Conservation (phyloP, 2,797 vertebrate genomes). For the Acomys russatus region DNA sequence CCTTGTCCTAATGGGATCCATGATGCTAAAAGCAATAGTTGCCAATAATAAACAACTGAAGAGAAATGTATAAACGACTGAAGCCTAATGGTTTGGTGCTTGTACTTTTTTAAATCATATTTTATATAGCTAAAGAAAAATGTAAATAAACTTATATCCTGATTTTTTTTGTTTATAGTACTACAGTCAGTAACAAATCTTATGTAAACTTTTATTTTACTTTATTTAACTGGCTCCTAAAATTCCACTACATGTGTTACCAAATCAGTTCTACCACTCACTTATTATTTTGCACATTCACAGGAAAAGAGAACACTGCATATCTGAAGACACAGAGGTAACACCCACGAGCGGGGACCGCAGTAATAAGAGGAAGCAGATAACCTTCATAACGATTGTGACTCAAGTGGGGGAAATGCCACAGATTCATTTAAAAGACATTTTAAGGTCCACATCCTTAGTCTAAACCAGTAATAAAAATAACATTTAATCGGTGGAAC, state of each 20-base stretch:
- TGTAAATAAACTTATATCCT: background rate
- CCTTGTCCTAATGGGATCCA: background rate
- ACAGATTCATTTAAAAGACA: conserved; percentile 43
- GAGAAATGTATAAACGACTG: conserved; percentile 28
- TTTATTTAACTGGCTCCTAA: conserved; percentile 38
- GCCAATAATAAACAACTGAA: background rate
- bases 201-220: background rate
- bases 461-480: conserved; percentile 55
- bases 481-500: background rate
- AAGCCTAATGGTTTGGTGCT: background rate
- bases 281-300: background rate
- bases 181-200: background rate
- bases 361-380: conserved; percentile 4
- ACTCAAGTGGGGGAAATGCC: conserved; percentile 49
- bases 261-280: background rate
- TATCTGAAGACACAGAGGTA: background rate
- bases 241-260: background rate
- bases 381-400: background rate
- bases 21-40: background rate
- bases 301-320: background rate
- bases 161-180: background rate
- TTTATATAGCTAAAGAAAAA: conserved; percentile 31
- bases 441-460: conserved; percentile 13
- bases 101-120: conserved; percentile 30
- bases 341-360: background rate